Base-by-base conservation (phyloP, 2,797 vertebrate species). In the Enteromius anoplus region DNA sequence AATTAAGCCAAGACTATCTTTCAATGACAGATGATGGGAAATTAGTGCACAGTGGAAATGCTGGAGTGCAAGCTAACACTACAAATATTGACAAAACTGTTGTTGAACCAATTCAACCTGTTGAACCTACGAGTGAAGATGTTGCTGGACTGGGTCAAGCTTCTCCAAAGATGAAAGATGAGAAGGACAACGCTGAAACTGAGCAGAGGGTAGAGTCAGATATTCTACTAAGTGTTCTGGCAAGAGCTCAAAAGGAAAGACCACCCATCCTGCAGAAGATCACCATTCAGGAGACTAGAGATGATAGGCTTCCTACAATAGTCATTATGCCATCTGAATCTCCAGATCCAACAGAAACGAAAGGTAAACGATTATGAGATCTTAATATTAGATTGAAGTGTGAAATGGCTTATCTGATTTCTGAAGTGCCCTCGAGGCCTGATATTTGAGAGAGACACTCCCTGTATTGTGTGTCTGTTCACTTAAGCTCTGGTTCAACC, bases 321-420 rank as follows among this genome's bases (percentile, higher is more conserved):
- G 81, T 87, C 37, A 82, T 90, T 19, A 40, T 85, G 53, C 37
- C 86, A 2, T 82, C 85, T 58, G 85, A 86, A 34, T 82, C 84
- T n/a, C 70, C 77, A 65, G 29, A 75, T 2, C 37, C 62, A 4
- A 73, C 64, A 29, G 32, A 77, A 62, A 55, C 32, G 4, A 64
- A 82, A 40, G 47, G 89, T 90, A 86, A 83, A 77, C 21, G 10
- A 3, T 66, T 40, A n/a, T 23, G 21, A 45, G 5, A 29, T 42
- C 77, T 47, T 34, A 55, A 37, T 64, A 69, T 19, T 60, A 81
- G n/a, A 69, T 34, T 45, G 12, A 70, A 26, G 23, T 21, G 15
- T 65, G 17, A 47, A 47, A 37, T 65, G 26, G 26, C 17, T 9
- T 49, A 11, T 82, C 34, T 68, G 58, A 40, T 82, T 82, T 75